These are phyloP conservation scores for Montipora capricornis DNA, from an alignment of 64 coral and sea anemone species.

Conservation along the genomic window DNA sequence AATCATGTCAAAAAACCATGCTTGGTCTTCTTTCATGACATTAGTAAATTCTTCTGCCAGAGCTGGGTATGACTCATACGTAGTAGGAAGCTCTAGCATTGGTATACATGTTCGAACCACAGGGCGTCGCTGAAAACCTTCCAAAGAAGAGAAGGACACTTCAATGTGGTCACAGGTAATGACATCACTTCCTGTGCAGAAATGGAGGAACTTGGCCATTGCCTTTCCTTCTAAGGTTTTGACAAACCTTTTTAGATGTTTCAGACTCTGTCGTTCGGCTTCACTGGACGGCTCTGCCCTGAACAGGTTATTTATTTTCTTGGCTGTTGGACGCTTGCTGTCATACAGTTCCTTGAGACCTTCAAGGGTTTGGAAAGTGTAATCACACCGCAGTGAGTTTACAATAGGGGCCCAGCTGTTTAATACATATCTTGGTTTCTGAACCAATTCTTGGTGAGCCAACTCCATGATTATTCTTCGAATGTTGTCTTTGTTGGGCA, in stretches of 20 bases:
- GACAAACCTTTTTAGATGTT: conserved; percentile 35
- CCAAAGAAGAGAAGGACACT: conserved; percentile 54
- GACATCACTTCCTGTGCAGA: conserved; percentile 66
- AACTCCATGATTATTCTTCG: neutral
- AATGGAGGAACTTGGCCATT: conserved; percentile 33
- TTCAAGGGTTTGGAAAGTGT: conserved; percentile 13
- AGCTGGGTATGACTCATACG: neutral
- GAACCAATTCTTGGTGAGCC: conserved; percentile 71
- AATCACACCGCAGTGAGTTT: neutral
- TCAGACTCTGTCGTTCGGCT: neutral
- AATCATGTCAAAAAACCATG: neutral
- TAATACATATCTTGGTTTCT: conserved; percentile 57
- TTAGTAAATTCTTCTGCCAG: conserved; percentile 70
- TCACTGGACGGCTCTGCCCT: neutral
- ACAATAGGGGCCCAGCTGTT: conserved; percentile 65
- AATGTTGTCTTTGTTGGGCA: neutral
- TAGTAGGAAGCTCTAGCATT: conserved; percentile 21
- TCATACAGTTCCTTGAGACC: conserved; percentile 32
- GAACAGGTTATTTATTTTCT: conserved; percentile 43
- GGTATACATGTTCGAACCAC: conserved; percentile 68
- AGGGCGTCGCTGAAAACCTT: conserved; percentile 25
- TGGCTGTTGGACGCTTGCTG: conserved; percentile 12
- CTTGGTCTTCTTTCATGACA: conserved; percentile 45
- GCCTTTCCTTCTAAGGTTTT: conserved; percentile 24
- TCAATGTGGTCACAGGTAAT: conserved; percentile 22